A percentile compares a stretch with the other conserved stretches of the same genome.
Evolutionary conservation across 2,797 vertebrate genomes (phyloP).

Genomic region (Leptoclinus maculatus): DNA sequence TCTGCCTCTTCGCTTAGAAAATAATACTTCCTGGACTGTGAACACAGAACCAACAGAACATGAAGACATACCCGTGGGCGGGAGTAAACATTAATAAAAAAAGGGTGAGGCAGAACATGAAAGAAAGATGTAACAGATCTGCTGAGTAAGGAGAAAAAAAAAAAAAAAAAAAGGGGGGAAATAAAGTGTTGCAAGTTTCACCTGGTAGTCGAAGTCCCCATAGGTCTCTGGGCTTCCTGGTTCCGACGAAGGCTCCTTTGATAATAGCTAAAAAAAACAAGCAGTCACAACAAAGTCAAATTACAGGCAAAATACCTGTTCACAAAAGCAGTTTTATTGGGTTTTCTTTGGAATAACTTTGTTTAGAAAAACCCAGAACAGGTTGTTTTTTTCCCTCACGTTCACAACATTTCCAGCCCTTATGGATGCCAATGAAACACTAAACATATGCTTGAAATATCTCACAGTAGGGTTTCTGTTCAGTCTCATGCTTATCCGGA

Average conservation of each 20-base stretch:
- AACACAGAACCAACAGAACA: slow-evolving; percentile 16
- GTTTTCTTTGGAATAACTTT: slow-evolving; percentile 18
- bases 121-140: slow-evolving; percentile 23
- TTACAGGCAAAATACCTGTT: not conserved
- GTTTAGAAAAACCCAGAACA: slow-evolving; percentile 15
- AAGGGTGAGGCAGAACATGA: slow-evolving; percentile 11
- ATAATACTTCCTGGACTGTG: slow-evolving; percentile 93
- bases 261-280: slow-evolving; percentile 84
- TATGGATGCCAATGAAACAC: slow-evolving; percentile 19
- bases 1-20: slow-evolving; percentile 91
- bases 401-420: not conserved
- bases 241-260: slow-evolving; percentile 85
- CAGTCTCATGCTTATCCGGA: slow-evolving; percentile 39
- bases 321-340: slow-evolving; percentile 13
- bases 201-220: slow-evolving; percentile 92
- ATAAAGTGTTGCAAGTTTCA: slow-evolving; percentile 52
- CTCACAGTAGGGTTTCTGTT: slow-evolving; percentile 39
- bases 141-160: not conserved
- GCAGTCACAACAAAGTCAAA: not conserved
- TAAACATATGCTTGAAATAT: slow-evolving; percentile 48
- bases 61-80: slow-evolving; percentile 8
- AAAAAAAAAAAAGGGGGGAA: not conserved
- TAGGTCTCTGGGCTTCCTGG: slow-evolving; percentile 85
- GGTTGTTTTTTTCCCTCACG: not conserved
- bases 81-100: slow-evolving; percentile 22